phyloP scores from a whole-genome alignment of 2,797 vertebrate species.

The Hirundo rustica region DNA sequence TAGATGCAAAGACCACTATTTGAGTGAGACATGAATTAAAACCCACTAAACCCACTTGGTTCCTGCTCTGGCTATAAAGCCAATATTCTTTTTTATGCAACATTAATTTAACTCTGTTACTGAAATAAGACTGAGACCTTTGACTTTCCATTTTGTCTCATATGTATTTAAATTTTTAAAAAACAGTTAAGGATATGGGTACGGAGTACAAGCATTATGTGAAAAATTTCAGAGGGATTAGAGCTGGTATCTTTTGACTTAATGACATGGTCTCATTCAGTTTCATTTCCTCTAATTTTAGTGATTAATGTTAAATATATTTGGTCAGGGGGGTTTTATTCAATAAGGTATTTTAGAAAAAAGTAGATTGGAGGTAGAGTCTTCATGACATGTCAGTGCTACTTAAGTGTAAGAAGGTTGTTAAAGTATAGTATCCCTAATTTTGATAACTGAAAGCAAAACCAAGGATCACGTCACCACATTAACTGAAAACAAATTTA shows the following conservation, averaged over 20 bases:
- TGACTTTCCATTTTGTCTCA: background rate
- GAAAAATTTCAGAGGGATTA: background rate
- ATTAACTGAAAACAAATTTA: background rate
- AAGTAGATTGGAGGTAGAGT: background rate
- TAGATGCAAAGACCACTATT: background rate
- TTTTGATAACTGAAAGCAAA: slow-evolving; percentile 7
- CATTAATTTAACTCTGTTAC: background rate
- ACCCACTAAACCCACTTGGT: background rate
- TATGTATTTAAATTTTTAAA: background rate
- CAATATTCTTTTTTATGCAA: background rate
- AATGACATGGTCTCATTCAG: background rate
- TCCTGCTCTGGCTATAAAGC: background rate
- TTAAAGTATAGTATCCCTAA: background rate
- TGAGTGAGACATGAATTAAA: background rate
- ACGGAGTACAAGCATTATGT: background rate
- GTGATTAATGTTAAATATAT: background rate
- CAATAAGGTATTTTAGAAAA: background rate
- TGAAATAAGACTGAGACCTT: background rate
- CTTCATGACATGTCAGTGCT: background rate
- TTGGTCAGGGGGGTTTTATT: background rate
- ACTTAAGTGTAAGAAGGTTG: background rate
- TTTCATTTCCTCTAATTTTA: background rate
- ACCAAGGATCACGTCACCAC: background rate
- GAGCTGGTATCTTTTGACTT: background rate
- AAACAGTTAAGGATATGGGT: background rate